Evolutionary conservation across 2,113 vertebrate genomes (phyloP).

Genomic region (Ciconia maguari): DNA sequence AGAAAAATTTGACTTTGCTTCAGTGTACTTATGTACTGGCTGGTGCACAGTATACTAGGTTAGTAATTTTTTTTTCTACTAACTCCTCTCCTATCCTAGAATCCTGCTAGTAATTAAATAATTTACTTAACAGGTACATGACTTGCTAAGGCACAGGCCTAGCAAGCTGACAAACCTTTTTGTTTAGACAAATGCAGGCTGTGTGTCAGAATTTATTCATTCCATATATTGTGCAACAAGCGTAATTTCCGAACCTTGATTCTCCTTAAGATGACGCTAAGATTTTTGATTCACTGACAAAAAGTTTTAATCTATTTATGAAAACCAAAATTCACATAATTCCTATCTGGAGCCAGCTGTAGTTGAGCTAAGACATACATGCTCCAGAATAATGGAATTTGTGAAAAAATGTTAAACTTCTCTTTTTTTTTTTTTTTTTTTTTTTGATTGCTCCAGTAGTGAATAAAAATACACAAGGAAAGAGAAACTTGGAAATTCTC

Average conservation of each 20-base stretch:
- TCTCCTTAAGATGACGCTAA: not conserved
- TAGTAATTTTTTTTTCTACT: not conserved
- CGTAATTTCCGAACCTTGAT: not conserved
- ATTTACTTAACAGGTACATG: not conserved
- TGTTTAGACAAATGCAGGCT: not conserved
- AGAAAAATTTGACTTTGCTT: not conserved
- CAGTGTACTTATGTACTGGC: not conserved
- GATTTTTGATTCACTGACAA: not conserved
- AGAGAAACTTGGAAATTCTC: not conserved
- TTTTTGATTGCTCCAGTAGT: not conserved
- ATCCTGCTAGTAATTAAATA: not conserved
- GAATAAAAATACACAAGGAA: not conserved
- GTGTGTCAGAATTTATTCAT: not conserved
- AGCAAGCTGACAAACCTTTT: not conserved
- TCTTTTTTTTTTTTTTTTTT: not conserved
- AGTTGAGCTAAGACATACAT: not conserved
- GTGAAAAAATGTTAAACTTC: not conserved
- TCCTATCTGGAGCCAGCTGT: not conserved
- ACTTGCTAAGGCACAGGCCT: not conserved
- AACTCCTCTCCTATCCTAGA: not conserved
- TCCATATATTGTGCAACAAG: not conserved
- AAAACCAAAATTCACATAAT: not conserved
- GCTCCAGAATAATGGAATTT: not conserved
- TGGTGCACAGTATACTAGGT: not conserved
- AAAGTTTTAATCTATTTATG: not conserved